phyloP scores from a whole-genome alignment of 2,797 vertebrate genomes.

The Sebastes taczanowskii region DNA sequence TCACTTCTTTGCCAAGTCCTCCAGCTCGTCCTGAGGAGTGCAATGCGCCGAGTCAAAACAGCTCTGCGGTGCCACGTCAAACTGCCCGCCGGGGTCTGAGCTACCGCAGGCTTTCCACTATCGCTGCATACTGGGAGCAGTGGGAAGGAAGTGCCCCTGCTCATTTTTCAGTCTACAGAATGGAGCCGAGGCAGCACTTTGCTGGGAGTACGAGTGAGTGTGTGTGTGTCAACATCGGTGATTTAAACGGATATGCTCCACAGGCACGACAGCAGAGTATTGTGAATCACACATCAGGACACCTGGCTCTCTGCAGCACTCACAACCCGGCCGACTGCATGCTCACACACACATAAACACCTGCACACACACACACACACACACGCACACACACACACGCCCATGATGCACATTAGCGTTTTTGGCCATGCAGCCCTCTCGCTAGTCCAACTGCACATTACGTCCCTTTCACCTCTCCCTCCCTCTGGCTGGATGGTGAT shows the following conservation, averaged over 20 bases:
- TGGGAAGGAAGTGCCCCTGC: conserved; percentile 32
- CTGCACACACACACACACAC: neutral
- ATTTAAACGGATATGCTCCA: conserved; percentile 50
- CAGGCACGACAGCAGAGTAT: conserved; percentile 30
- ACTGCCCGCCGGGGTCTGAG: neutral
- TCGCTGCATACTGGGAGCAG: conserved; percentile 32
- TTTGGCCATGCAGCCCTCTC: neutral
- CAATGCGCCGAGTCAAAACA: conserved; percentile 7
- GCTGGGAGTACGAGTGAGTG: neutral
- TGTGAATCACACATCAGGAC: conserved; percentile 64
- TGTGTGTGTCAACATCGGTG: conserved; percentile 12
- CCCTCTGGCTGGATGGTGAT: conserved; percentile 54
- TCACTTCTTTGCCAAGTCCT: conserved; percentile 28
- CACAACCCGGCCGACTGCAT: neutral
- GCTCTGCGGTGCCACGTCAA: conserved; percentile 19
- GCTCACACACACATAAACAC: conserved; percentile 11
- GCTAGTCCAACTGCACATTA: conserved; percentile 26
- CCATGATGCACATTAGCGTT: neutral
- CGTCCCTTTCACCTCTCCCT: conserved; percentile 59
- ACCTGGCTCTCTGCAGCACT: conserved; percentile 35
- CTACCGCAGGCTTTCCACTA: conserved; percentile 12
- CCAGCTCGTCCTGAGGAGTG: conserved; percentile 19
- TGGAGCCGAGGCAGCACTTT: conserved; percentile 11
- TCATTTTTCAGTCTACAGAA: conserved; percentile 30
- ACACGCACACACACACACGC: neutral